These are phyloP conservation scores for Alouatta palliata DNA, from an alignment of 2,113 vertebrate species.

Conservation along the genomic window DNA sequence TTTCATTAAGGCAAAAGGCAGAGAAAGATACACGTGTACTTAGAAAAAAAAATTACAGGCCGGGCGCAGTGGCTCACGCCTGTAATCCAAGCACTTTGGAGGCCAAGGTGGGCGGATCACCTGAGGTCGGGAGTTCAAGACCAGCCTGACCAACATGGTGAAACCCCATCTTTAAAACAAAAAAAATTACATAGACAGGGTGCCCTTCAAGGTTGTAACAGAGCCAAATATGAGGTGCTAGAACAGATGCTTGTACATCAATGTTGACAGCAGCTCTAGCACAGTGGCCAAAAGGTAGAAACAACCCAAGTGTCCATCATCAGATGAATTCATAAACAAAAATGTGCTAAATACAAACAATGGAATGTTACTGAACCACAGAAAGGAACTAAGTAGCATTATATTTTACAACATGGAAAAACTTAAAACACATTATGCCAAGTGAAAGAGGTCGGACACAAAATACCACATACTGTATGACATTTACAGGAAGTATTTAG, in stretches of 20 bases:
- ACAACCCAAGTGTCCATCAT: neutral
- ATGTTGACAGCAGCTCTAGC: neutral
- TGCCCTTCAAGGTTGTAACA: neutral
- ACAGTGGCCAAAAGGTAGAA: neutral
- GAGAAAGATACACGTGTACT: neutral
- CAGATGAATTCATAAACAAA: too few relatives aligned
- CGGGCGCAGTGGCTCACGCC: too few relatives aligned
- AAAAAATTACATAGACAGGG: neutral
- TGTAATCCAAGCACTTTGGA: too few relatives aligned
- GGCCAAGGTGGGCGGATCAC: too few relatives aligned
- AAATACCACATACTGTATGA: neutral
- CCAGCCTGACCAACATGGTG: too few relatives aligned
- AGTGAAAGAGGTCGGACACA: neutral
- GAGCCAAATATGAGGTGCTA: neutral
- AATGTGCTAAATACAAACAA: neutral
- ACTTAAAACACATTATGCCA: neutral
- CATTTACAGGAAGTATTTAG: neutral
- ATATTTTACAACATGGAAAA: neutral
- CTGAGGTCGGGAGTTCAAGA: too few relatives aligned
- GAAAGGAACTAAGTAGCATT: neutral
- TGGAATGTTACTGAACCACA: rapidly evolving
- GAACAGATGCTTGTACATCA: neutral
- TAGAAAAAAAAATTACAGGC: neutral
- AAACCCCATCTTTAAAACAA: too few relatives aligned
- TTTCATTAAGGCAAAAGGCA: neutral